phyloP scores from a whole-genome alignment of 2,888 invertebrate species.

The Synanthedon tipuliformis region DNA sequence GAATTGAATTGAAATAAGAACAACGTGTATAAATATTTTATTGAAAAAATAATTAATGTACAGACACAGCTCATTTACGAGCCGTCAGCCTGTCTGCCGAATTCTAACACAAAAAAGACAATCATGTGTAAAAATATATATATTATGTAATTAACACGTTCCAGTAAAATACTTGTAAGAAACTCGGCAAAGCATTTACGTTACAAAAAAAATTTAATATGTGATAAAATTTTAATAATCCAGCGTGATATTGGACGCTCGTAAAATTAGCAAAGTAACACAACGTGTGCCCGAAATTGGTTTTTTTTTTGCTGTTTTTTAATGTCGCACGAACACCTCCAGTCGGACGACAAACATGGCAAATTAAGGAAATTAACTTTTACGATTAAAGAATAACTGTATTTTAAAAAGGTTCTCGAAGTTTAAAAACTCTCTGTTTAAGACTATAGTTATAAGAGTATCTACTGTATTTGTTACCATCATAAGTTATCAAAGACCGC shows the following conservation, averaged over 20 bases:
- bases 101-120: too few species aligned
- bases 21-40: too few species aligned
- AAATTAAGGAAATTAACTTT: too few species aligned
- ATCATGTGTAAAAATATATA: too few species aligned
- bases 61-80: too few species aligned
- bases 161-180: conserved; percentile 5
- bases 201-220: conserved; percentile 1
- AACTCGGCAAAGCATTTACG: conserved; percentile 12
- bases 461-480: too few species aligned
- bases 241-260: conserved; percentile 10
- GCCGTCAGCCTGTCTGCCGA: too few species aligned
- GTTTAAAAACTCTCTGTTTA: conserved; percentile 2
- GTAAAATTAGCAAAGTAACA: conserved; percentile 31
- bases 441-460: too few species aligned
- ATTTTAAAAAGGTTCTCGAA: not conserved
- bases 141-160: conserved; percentile 4
- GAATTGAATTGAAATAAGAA: too few species aligned
- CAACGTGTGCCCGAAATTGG: conserved; percentile 20
- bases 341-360: not conserved
- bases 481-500: too few species aligned
- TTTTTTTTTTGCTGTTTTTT: conserved; percentile 10
- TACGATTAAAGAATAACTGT: too few species aligned
- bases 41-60: too few species aligned
- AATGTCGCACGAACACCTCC: not conserved
- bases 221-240: conserved; percentile 15